A percentile compares a stretch with the other conserved stretches of the same genome.
phyloP scores from a whole-genome alignment of 2,888 invertebrate genomes.

The Scaptomyza flava region DNA sequence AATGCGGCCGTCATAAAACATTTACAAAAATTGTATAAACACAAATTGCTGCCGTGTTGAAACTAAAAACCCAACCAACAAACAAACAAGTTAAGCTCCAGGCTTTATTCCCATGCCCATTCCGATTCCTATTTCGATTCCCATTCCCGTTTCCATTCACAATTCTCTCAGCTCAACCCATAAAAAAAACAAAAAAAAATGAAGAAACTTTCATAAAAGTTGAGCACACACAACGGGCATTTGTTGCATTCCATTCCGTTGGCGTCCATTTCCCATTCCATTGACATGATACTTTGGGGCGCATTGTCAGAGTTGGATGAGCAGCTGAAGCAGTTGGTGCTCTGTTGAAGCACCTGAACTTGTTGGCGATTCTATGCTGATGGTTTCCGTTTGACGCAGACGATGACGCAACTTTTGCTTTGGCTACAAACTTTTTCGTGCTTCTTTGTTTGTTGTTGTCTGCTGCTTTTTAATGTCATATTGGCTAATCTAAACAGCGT shows the following conservation, averaged over 20 bases:
- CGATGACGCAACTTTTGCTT: slow-evolving; percentile 45
- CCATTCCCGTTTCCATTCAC: not conserved
- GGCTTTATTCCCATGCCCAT: not conserved
- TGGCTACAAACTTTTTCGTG: slow-evolving; percentile 45
- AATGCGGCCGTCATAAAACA: slow-evolving; percentile 48
- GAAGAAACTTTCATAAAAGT: slow-evolving; percentile 58
- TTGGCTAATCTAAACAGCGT: slow-evolving; percentile 44
- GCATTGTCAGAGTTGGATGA: slow-evolving; percentile 32
- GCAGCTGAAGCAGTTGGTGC: slow-evolving; percentile 21
- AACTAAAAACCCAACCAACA: slow-evolving; percentile 52
- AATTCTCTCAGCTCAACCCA: not conserved
- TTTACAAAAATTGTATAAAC: slow-evolving; percentile 50
- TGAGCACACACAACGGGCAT: slow-evolving; percentile 26
- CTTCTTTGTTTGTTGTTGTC: slow-evolving; percentile 28
- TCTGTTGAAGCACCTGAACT: slow-evolving; percentile 4
- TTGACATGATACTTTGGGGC: slow-evolving; percentile 40
- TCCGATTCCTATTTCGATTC: not conserved
- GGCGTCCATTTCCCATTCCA: slow-evolving; percentile 20
- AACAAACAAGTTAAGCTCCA: slow-evolving; percentile 14
- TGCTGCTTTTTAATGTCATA: slow-evolving; percentile 42
- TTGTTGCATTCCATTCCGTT: slow-evolving; percentile 33
- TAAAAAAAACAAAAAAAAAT: not conserved
- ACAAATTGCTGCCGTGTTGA: slow-evolving; percentile 46
- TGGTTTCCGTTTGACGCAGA: slow-evolving; percentile 50
- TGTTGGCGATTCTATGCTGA: slow-evolving; percentile 43